Evolutionary conservation across 2,888 invertebrate species (phyloP).

Genomic region (Sabatieria punctata): DNA sequence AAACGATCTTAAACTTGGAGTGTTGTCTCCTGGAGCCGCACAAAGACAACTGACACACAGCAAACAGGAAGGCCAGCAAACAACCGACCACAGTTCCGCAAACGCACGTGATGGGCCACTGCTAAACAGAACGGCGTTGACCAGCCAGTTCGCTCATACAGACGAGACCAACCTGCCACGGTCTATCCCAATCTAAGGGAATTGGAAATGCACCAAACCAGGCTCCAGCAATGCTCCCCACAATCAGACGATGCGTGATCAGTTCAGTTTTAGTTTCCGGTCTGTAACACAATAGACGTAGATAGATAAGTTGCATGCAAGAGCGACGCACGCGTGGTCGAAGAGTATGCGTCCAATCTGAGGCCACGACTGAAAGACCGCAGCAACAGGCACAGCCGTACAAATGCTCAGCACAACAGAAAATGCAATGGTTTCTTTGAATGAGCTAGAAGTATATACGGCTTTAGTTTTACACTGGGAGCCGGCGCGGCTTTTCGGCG

Average conservation of each 20-base stretch:
- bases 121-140: slow-evolving; percentile 6
- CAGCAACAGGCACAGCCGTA: background rate
- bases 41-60: background rate
- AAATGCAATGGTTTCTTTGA: background rate
- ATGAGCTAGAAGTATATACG: background rate
- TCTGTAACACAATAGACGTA: no score
- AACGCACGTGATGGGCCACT: slow-evolving; percentile 14
- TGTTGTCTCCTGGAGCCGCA: background rate
- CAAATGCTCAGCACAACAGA: background rate
- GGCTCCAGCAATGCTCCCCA: slow-evolving; percentile 46
- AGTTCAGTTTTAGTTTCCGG: no score
- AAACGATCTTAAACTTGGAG: slow-evolving; percentile 7
- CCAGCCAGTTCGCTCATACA: background rate
- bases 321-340: background rate
- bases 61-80: slow-evolving; percentile 4
- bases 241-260: slow-evolving; percentile 9
- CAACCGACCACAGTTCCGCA: slow-evolving; percentile 10
- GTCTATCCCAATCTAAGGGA: slow-evolving; percentile 73
- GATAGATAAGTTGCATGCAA: background rate
- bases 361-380: background rate
- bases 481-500: no score
- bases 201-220: slow-evolving; percentile 70
- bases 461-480: no score
- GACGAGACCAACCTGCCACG: slow-evolving; percentile 51
- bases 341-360: background rate